Percentiles rank a stretch among this genome's conserved stretches.
Evolutionary conservation across 2,797 vertebrate genomes (phyloP).

Genomic region (Rachycentron canadum): DNA sequence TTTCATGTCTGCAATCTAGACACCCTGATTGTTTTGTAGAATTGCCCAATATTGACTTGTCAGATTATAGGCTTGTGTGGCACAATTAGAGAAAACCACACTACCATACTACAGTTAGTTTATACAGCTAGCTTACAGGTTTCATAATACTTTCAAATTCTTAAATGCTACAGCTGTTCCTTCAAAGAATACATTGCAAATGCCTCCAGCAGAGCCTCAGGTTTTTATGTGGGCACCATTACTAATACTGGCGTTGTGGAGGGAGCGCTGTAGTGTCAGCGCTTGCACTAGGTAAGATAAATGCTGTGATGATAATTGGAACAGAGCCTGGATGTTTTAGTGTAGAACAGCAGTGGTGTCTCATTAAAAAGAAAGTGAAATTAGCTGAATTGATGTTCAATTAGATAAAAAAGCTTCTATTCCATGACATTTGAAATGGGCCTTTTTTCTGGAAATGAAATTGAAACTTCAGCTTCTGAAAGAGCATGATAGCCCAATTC

Average conservation of each 20-base stretch:
- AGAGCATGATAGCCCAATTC: conserved; percentile 2
- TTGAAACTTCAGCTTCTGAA: neutral
- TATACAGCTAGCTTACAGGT: neutral
- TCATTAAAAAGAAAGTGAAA: conserved; percentile 8
- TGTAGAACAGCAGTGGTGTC: neutral
- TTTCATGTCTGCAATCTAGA: neutral
- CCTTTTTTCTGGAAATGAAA: neutral
- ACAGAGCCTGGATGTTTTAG: neutral
- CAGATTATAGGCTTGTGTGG: neutral
- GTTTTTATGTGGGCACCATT: conserved; percentile 3
- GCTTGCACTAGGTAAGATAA: conserved; percentile 3
- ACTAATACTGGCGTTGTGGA: neutral
- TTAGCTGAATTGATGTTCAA: conserved; percentile 10
- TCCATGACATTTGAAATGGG: neutral
- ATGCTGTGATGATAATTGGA: conserved; percentile 16
- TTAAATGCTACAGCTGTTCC: neutral
- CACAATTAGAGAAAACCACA: neutral
- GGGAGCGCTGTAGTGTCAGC: neutral
- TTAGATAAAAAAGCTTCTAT: neutral
- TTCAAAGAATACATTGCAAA: neutral
- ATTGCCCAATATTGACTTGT: neutral
- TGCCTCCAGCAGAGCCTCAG: neutral
- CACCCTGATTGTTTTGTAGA: neutral
- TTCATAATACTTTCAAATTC: neutral
- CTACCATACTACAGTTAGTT: too few relatives aligned